These are phyloP conservation scores for Podarcis raffonei DNA, from an alignment of 2,113 vertebrate species.

Conservation along the genomic window DNA sequence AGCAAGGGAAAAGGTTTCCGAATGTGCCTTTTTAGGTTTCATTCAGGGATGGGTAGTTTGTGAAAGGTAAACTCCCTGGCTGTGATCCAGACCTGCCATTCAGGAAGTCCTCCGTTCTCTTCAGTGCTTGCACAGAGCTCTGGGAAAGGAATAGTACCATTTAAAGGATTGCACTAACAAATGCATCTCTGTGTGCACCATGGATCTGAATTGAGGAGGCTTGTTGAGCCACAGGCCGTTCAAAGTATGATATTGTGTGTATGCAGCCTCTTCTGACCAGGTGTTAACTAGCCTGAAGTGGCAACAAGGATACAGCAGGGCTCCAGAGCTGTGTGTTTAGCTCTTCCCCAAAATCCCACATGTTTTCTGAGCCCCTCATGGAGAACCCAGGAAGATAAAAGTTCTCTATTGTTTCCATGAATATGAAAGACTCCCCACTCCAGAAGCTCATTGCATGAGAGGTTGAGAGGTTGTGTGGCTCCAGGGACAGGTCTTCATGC, in stretches of 20 bases:
- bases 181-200: background rate
- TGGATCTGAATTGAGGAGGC: background rate
- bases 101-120: background rate
- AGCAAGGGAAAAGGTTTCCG: conserved; percentile 68
- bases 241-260: background rate
- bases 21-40: conserved; percentile 70
- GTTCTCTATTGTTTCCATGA: too few species aligned
- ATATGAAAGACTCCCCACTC: too few species aligned
- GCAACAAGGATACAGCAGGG: too few species aligned
- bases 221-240: background rate
- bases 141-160: background rate
- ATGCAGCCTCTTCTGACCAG: background rate
- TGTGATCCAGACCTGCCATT: background rate
- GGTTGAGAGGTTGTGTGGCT: too few species aligned
- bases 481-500: too few species aligned
- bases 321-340: too few species aligned
- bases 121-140: background rate
- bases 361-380: too few species aligned
- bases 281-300: too few species aligned
- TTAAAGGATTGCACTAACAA: background rate
- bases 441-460: too few species aligned
- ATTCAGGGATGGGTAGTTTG: conserved; percentile 70
- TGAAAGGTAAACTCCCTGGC: conserved; percentile 64
- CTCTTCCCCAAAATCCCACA: too few species aligned
- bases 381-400: too few species aligned